Base-by-base conservation (phyloP, 2,888 invertebrate genomes). In the Spodoptera exigua region DNA sequence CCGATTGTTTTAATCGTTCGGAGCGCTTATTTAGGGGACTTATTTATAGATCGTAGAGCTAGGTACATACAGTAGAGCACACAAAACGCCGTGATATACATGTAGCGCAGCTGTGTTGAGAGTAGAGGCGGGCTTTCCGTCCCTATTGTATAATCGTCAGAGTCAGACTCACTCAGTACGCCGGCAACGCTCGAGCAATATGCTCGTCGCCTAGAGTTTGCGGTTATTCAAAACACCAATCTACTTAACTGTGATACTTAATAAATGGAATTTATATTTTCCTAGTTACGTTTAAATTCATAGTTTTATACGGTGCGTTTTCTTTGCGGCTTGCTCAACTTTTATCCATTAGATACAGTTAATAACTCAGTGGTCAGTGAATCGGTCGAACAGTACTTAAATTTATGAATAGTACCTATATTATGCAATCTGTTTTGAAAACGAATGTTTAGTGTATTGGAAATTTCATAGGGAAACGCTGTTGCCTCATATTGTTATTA, bases 151-250 rank as follows among this genome's bases (percentile, higher is more conserved):
- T 12, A 16, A 17, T 12, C 49, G 59, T 66, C 76, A n/a, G n/a
- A n/a, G n/a, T n/a, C n/a, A n/a, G n/a, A n/a, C n/a, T n/a, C n/a
- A n/a, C n/a, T n/a, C n/a, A 84, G 85, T 85, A 68, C 70, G 74
- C 65, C 80, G 83, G 81, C 80, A 75, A 76, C 80, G 81, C 76
- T 78, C 81, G 83, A 70, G 73, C 68, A 58, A 36, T 51, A 49
- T 62, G 79, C 77, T 48, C 49, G 80, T 44, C 52, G 53, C 32
- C 12, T 40, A 32, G 45, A 43, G 54, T 47, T 48, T 61, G 54
- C 53, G 68, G 60, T 57, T 60, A 58, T 62, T 36, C 36, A 47
- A 69, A 41, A 59, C 44, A 64, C 56, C 48, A 63, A 61, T 71
- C 48, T 72, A 69, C 57, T 61, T 72, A 70, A 67, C 68, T 81